Evolutionary conservation across 1,140 invertebrate genomes (phyloP), one percentile per base, ranked within the genome.

Genomic region (Carcinoscorpius rotundicauda): DNA sequence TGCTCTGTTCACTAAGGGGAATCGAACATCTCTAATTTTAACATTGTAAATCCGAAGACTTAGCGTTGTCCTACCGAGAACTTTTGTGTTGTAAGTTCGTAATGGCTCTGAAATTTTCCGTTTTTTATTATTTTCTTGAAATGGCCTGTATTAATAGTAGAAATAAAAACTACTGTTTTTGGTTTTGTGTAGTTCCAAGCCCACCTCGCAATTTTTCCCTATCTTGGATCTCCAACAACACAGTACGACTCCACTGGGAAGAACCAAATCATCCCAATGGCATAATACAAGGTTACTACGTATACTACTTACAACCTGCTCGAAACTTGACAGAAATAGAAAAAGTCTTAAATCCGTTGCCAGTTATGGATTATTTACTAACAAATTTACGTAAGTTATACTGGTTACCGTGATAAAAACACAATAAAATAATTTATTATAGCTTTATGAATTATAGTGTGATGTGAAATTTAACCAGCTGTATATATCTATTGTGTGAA

Each of bases 161-260:
- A 29, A 29, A 29, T 1, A 29, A 29, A 29, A 29, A 60, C 62
- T 65, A 8, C 11, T 61, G 59, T 66, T 63, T 66, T 63, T 64
- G 10, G 52, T 81, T 80, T 9, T 29, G 29, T 29, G 29, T 81
- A 89, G 88, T 88, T 77, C 88, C 89, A 76, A 87, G 84, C 75
- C 86, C 87, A 74, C 90, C 90, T 61, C 79, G 84, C 72, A 90
- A 91, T 79, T 80, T 93, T 66, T 87, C 84, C 67, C 82, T 88
- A 10, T 79, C 84, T 66, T 83, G 83, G 75, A 85, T 91, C 57
- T 86, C 86, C 62, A 82, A 88, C 66, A 83, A 82, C 58, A 86
- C 86, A 73, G 86, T 93, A 69, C 84, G 85, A 64, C 79, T 94
- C 71, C 83, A 83, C 70, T 93, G 90, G 90, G 79, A 78, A 72